phyloP scores from a whole-genome alignment of 2,888 invertebrate genomes.

The Callyntrura sp. region DNA sequence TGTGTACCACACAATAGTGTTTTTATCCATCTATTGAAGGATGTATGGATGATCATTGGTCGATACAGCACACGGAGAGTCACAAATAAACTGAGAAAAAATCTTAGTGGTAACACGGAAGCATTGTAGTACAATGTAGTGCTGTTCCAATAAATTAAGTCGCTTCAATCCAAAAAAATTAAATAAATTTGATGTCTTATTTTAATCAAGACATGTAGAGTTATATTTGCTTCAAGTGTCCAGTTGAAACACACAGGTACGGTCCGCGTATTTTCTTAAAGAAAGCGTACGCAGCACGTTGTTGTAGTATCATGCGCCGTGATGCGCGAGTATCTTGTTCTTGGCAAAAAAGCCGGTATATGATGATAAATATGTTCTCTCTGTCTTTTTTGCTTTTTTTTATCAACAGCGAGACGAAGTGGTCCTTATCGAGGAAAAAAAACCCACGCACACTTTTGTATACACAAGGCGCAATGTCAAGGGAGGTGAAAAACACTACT shows the following conservation, averaged over 20 bases:
- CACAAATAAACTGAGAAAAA: slow-evolving; percentile 1
- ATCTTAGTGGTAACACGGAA: not conserved
- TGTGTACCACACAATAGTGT: not conserved
- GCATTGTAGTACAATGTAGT: not conserved
- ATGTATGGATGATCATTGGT: not conserved
- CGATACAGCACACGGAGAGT: not conserved
- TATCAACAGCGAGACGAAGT: not conserved
- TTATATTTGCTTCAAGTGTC: not conserved
- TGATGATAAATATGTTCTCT: not conserved
- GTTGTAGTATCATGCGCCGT: slow-evolving; percentile 36
- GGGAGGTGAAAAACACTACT: slow-evolving; percentile 10
- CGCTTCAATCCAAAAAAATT: slow-evolving; percentile 19
- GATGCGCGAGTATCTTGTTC: slow-evolving; percentile 32
- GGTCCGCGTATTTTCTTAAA: not conserved
- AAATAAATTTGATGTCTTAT: not conserved
- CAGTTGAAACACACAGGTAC: slow-evolving; percentile 9
- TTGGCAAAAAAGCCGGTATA: slow-evolving; percentile 60
- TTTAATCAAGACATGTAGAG: not conserved
- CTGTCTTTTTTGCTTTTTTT: not conserved
- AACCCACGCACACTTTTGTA: slow-evolving; percentile 1
- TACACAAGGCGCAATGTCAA: slow-evolving; percentile 64
- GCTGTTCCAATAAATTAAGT: slow-evolving; percentile 37
- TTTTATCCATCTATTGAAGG: not conserved
- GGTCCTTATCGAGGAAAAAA: slow-evolving; percentile 14
- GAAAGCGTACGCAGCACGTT: slow-evolving; percentile 22